A percentile compares a stretch with the other conserved stretches of the same genome.
phyloP scores from a whole-genome alignment of 1,140 invertebrate genomes.

The Diplogasteroides magnus region DNA sequence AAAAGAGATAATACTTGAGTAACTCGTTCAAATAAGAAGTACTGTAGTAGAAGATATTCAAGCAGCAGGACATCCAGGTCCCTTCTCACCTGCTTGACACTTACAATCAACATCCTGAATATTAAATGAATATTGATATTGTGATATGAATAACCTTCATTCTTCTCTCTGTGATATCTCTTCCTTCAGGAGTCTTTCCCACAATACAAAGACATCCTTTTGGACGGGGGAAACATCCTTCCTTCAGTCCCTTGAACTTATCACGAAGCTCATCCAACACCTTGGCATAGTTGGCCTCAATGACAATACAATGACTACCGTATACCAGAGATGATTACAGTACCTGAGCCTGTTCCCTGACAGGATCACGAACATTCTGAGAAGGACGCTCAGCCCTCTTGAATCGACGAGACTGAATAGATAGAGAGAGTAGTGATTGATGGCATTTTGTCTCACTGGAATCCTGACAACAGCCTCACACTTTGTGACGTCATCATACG shows the following conservation, averaged over 20 bases:
- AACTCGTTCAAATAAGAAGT: neutral
- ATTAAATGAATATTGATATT: no score
- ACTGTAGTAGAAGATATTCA: constrained; percentile 3
- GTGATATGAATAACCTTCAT: no score
- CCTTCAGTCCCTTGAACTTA: constrained; percentile 39
- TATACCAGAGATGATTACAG: neutral
- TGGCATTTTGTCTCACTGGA: neutral
- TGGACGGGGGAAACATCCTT: constrained; percentile 35
- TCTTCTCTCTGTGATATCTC: constrained; percentile 33
- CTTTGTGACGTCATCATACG: constrained; percentile 22
- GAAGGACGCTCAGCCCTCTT: constrained; percentile 21
- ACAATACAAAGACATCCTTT: constrained; percentile 36
- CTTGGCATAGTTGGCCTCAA: constrained; percentile 32
- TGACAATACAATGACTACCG: neutral
- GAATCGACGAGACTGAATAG: constrained; percentile 1
- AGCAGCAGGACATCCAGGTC: constrained; percentile 28
- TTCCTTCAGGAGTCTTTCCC: constrained; percentile 34
- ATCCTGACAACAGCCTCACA: constrained; percentile 11
- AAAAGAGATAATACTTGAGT: no score
- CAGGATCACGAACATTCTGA: constrained; percentile 33
- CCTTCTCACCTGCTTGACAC: constrained; percentile 31
- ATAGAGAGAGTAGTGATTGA: neutral
- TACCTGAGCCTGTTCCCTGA: constrained; percentile 17
- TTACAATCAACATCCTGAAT: constrained; percentile 37
- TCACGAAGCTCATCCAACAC: constrained; percentile 34